Base-by-base conservation (phyloP, 2,797 vertebrate species). In the Gallinago nigripennis region DNA sequence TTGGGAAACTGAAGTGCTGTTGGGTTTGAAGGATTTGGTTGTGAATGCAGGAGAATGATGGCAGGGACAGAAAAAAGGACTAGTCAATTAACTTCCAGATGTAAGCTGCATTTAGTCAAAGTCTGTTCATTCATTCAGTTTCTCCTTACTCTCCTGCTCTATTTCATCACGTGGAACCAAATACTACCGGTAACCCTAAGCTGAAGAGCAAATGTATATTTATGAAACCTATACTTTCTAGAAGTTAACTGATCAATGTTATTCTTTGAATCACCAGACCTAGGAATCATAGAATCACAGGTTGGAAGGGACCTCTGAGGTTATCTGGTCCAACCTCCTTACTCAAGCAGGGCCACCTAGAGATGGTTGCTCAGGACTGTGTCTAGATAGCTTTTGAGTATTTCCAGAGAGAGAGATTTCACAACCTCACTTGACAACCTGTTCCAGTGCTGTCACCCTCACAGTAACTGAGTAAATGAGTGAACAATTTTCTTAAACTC, bases 201-300 rank as follows among this genome's bases (percentile, higher is more conserved):
- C 11, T 83, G 51, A 89, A 91, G 35, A 92, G 45, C 28, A 94
- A 57, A 30, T 95, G 45, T 3, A 17, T 54, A 83, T 75, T 87
- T 94, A 96, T 81, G 54, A 97, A 95, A 73, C 65, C 81, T 85
- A n/a, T 57, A 50, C 61, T 94, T 89, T 94, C 39, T 33, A 85
- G 76, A 37, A 92, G 64, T 71, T 15, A 90, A 77, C 30, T 68
- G 54, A 91, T 93, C 83, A 80, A 94, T 66, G 17, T 50, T 24
- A 71, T 75, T 58, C 35, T 91, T 82, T 54, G n/a, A 94, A 57
- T 79, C 28, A n/a, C 9, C 20, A 51, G 45, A 68, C 51, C 20
- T 20, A 68, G 7, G 18, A 82, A 83, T 28, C 21, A 56, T 18
- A 60, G 30, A 63, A 31, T 25, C 51, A 82, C 51, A 73, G 11